Evolutionary conservation across 2,113 vertebrate species (phyloP).

Genomic region (Rhabdomys dilectus): DNA sequence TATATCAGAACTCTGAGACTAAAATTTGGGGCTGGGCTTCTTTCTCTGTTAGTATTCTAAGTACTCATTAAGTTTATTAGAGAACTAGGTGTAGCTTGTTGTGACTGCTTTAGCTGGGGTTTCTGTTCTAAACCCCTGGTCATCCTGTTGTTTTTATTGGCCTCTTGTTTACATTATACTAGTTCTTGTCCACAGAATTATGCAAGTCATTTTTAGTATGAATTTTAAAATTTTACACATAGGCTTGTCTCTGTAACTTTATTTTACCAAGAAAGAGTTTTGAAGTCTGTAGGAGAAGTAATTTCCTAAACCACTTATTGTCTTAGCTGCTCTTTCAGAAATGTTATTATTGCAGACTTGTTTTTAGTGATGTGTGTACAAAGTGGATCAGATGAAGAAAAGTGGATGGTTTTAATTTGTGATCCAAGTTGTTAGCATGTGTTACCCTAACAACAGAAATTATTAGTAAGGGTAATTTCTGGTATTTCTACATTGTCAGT

Average conservation of each 20-base stretch:
- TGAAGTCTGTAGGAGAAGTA: background rate
- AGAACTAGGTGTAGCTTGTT: background rate
- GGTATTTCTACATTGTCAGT: background rate
- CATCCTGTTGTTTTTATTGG: background rate
- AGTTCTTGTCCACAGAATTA: background rate
- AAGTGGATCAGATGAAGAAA: background rate
- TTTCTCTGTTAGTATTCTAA: background rate
- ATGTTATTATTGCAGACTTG: background rate
- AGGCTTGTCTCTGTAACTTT: background rate
- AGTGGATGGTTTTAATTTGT: background rate
- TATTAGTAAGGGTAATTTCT: background rate
- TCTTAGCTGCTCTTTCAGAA: background rate
- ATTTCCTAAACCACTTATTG: background rate
- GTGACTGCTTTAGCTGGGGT: background rate
- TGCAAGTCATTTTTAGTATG: background rate
- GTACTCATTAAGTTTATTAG: background rate
- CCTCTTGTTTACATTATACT: background rate
- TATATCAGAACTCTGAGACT: background rate
- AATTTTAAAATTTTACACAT: no score
- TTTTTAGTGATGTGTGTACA: background rate
- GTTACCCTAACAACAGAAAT: background rate
- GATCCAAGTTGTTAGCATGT: background rate
- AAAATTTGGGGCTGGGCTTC: background rate
- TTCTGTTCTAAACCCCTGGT: background rate
- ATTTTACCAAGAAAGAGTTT: background rate